Conservation (phyloP, 2,888 invertebrate species). For the Listrodromus nycthemerus region DNA sequence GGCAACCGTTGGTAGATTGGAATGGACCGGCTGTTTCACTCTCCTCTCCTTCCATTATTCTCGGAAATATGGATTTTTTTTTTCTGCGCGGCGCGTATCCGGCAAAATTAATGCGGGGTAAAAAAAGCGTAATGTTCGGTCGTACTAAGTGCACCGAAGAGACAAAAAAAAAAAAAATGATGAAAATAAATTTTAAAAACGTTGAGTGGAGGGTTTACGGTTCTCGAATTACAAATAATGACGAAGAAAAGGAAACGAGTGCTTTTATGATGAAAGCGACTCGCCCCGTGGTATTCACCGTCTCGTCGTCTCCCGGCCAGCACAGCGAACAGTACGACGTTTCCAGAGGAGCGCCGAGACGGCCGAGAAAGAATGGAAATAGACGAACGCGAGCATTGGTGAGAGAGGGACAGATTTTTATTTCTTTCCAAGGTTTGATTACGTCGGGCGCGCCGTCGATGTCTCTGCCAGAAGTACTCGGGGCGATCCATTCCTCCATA, state of each 20-base stretch:
- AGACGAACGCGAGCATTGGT: not conserved
- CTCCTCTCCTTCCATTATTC: conserved; percentile 24
- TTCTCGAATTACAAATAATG: conserved; percentile 33
- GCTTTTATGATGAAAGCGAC: conserved; percentile 16
- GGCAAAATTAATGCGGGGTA: conserved; percentile 20
- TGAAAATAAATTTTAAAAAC: not conserved
- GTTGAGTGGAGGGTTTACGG: conserved; percentile 21
- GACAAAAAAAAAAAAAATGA: not conserved
- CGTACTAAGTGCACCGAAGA: conserved; percentile 2
- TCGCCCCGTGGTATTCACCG: conserved; percentile 15
- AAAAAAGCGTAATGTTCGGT: conserved; percentile 20
- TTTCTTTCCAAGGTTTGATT: conserved; percentile 40
- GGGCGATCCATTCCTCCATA: conserved; percentile 20
- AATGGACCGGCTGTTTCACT: conserved; percentile 26
- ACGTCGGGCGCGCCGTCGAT: conserved; percentile 13
- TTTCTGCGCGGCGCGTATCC: conserved; percentile 22
- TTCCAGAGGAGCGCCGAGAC: conserved; percentile 1
- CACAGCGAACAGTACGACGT: not conserved
- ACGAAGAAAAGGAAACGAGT: conserved; percentile 1
- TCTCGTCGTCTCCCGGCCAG: conserved; percentile 4
- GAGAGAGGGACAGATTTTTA: conserved; percentile 9
- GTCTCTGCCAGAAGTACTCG: conserved; percentile 13
- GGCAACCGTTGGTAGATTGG: conserved; percentile 52
- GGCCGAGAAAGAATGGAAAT: conserved; percentile 33
- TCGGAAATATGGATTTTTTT: conserved; percentile 47